phyloP scores from a whole-genome alignment of 2,113 vertebrate genomes.

The Anolis carolinensis region DNA sequence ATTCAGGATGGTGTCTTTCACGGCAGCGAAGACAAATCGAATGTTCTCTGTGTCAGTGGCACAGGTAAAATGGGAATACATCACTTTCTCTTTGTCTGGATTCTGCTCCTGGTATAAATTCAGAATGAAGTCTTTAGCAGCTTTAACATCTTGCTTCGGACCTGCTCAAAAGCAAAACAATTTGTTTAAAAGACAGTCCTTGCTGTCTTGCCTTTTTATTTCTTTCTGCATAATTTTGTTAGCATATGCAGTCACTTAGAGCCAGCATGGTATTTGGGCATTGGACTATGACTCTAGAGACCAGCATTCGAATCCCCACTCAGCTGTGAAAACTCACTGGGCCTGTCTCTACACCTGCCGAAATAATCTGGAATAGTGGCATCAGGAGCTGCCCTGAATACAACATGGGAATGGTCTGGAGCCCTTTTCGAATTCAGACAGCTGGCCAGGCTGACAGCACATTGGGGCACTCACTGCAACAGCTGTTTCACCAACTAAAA shows the following conservation, averaged over 20 bases:
- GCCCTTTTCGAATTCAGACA: too few species aligned
- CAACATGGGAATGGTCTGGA: too few species aligned
- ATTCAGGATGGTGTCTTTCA: conserved; percentile 91
- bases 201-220: not conserved
- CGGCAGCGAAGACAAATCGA: conserved; percentile 85
- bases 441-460: too few species aligned
- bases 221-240: not conserved
- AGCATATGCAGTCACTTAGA: not conserved
- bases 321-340: too few species aligned
- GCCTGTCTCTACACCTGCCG: too few species aligned
- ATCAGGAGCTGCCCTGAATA: too few species aligned
- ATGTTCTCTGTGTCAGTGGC: conserved; percentile 92
- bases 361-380: too few species aligned
- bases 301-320: too few species aligned
- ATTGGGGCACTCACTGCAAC: too few species aligned
- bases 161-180: conserved; percentile 67
- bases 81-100: conserved; percentile 84
- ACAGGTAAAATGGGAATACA: conserved; percentile 89
- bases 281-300: too few species aligned
- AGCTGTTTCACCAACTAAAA: too few species aligned
- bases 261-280: too few species aligned
- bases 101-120: conserved; percentile 89
- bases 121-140: conserved; percentile 87
- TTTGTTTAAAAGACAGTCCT: conserved; percentile 1
- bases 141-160: conserved; percentile 79